These are phyloP conservation scores for Bombus picipes DNA, from an alignment of 1,140 invertebrate genomes.

Conservation along the genomic window DNA sequence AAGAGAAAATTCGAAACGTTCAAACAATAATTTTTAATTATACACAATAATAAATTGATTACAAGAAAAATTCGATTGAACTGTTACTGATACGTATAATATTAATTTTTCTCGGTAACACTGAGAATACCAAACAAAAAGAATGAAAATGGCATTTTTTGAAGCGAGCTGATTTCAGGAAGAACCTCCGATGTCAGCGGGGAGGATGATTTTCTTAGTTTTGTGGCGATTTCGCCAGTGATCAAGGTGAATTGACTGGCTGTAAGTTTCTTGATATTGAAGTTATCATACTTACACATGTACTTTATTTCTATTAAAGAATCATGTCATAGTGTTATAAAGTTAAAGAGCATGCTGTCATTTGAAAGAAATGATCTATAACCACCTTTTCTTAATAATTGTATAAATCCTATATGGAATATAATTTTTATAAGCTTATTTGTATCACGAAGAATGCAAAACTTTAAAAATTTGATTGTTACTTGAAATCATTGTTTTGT, in stretches of 20 bases:
- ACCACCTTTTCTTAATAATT: constrained; percentile 12
- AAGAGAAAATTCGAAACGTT: constrained; percentile 38
- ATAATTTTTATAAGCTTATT: not conserved
- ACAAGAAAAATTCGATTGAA: not conserved
- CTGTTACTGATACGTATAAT: not conserved
- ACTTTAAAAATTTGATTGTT: not conserved
- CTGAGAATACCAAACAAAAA: constrained; percentile 5
- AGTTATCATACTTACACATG: too few species aligned
- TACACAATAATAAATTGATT: not conserved
- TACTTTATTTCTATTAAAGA: not conserved
- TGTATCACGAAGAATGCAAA: not conserved
- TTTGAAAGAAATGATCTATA: constrained; percentile 31
- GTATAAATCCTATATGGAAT: constrained; percentile 8
- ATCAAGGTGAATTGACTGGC: constrained; percentile 48
- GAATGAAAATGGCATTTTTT: constrained; percentile 47
- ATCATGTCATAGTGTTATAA: not conserved
- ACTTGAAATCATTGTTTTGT: constrained; percentile 2
- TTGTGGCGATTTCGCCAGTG: constrained; percentile 62
- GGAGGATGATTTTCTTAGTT: constrained; percentile 65
- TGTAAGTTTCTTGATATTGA: constrained; percentile 40
- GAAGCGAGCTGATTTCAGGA: constrained; percentile 62
- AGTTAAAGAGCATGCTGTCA: constrained; percentile 26
- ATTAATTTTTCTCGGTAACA: not conserved
- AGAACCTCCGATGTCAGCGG: constrained; percentile 51
- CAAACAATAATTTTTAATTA: constrained; percentile 37